Evolutionary conservation across 2,888 invertebrate species (phyloP).

Genomic region (Cataglyphis rosenhaueri): DNA sequence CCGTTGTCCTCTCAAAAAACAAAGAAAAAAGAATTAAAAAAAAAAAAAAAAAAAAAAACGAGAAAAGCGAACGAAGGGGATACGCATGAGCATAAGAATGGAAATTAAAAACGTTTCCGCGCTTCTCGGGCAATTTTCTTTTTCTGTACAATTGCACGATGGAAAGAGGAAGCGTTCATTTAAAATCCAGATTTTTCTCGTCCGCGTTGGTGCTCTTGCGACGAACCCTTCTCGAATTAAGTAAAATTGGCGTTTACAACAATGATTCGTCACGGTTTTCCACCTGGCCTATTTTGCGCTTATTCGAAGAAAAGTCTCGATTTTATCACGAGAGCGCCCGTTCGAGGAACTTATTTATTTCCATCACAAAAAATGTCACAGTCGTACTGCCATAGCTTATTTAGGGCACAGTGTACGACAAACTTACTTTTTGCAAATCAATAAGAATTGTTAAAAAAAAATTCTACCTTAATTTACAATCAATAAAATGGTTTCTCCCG

Average conservation of each 20-base stretch:
- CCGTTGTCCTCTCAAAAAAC: constrained; percentile 48
- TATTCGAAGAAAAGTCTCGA: constrained; percentile 66
- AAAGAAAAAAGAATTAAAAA: constrained; percentile 21
- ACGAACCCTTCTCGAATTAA: constrained; percentile 55
- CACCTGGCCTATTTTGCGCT: constrained; percentile 30
- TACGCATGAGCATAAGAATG: constrained; percentile 35
- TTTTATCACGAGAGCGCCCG: constrained; percentile 64
- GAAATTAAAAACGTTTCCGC: constrained; percentile 67
- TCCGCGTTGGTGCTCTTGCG: constrained; percentile 44
- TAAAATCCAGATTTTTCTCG: constrained; percentile 67
- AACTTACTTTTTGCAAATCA: constrained; percentile 23
- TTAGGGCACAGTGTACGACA: constrained; percentile 17
- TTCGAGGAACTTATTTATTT: constrained; percentile 66
- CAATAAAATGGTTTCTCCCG: constrained; percentile 57
- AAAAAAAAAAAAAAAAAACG: constrained; percentile 28
- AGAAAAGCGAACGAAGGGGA: neutral
- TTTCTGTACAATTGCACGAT: constrained; percentile 53
- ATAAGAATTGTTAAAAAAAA: constrained; percentile 57
- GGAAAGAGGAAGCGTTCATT: constrained; percentile 60
- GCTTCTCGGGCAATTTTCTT: constrained; percentile 55
- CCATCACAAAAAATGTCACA: constrained; percentile 55
- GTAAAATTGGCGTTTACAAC: constrained; percentile 40
- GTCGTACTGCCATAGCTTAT: constrained; percentile 60
- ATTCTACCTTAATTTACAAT: constrained; percentile 50
- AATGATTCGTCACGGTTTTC: constrained; percentile 50